Evolutionary conservation across 1,140 invertebrate species (phyloP).

Genomic region (Anastrepha obliqua): DNA sequence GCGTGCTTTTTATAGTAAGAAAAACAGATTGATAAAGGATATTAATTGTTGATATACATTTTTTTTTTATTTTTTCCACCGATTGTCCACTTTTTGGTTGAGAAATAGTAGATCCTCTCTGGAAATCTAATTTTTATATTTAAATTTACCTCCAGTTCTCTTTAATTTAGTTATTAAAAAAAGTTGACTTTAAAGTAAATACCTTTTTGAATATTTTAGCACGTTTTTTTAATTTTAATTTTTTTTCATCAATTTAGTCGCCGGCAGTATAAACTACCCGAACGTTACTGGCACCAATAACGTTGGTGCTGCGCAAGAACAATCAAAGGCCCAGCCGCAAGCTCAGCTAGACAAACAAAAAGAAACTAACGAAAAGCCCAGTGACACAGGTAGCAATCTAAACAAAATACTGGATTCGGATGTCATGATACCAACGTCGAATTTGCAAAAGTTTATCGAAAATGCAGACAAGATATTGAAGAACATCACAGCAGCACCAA

Average conservation of each 20-base stretch:
- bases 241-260: neutral
- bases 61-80: no score
- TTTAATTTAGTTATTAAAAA: no score
- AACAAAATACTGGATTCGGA: slow-evolving; percentile 63
- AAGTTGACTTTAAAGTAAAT: no score
- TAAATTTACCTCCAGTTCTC: no score
- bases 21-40: no score
- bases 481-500: slow-evolving; percentile 63
- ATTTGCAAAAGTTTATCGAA: slow-evolving; percentile 73
- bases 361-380: neutral
- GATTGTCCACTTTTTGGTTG: no score
- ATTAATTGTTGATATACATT: no score
- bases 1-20: no score
- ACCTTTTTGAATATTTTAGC: no score
- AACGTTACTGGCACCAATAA: neutral
- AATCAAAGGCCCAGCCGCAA: neutral
- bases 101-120: no score
- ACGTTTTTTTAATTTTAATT: neutral
- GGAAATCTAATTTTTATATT: no score
- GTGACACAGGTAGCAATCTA: slow-evolving; percentile 34
- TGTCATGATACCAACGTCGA: slow-evolving; percentile 70
- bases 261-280: slow-evolving; percentile 15
- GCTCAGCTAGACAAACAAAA: slow-evolving; percentile 58
- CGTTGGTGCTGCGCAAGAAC: neutral
- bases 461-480: slow-evolving; percentile 73